Evolutionary conservation across 92 coral and sea anemone genomes (phyloP), one percentile per base, ranked within the genome.

Genomic region (Parazoanthus darwini): DNA sequence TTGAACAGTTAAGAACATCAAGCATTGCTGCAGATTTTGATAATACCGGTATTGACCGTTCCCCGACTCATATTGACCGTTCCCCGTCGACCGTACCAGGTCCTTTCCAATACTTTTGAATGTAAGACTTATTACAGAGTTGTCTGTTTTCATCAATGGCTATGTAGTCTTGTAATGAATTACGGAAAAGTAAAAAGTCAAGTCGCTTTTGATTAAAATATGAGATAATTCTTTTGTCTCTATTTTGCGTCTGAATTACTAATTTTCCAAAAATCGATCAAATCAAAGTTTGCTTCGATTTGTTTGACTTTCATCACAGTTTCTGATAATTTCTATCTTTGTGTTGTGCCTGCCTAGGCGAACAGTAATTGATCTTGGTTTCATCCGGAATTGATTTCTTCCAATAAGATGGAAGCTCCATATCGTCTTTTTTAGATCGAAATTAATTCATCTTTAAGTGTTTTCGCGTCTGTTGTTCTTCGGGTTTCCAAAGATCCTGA

Each of bases 81-180:
- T 29, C 33, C 33, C 33, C 33, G 33, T 29, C 33, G 33, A 29
- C 33, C 0, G 33, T 29, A 29, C 33, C 33, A 29, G 33, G 33
- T 29, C 33, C 33, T 29, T 29, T 29, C 33, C 33, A 29, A 29
- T 29, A 29, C 33, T 29, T 29, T 29, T 29, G 33, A 29, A 29
- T 29, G 33, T 29, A 29, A 29, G 33, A 29, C 33, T 29, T 29
- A 29, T 29, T 29, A 29, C 33, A 25, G 78, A 74, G 18, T 74
- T 58, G 23, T 77, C 81, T 23, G 85, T 39, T 58, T 87, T 87
- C 3, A 77, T 77, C 18, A 42, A 36, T 77, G n/a, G 46, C 22
- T 44, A 77, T 66, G 36, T 87, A 85, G 59, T 77, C 89, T 76
- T 87, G 89, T 37, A 87, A 70, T 56, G 38, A 51, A 78, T 87